phyloP scores from a whole-genome alignment of 1,140 invertebrate species.

The Teleogryllus occipitalis region DNA sequence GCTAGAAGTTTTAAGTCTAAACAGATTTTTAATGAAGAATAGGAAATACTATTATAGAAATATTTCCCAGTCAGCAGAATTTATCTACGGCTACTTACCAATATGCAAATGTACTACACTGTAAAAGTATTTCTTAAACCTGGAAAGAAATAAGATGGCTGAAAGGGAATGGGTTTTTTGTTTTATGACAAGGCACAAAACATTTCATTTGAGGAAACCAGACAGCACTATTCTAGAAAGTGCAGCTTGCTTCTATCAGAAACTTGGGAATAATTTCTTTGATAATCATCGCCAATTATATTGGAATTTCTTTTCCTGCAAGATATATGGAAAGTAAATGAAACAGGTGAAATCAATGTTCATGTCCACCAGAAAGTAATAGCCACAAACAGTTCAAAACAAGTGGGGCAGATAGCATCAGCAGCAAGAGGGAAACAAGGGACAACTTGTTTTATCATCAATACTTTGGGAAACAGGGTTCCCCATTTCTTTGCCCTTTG shows the following conservation, averaged over 20 bases:
- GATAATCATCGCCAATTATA: not conserved
- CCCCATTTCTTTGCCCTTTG: not conserved
- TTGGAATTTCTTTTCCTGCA: constrained; percentile 9
- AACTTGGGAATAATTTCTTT: not conserved
- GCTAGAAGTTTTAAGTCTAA: no score
- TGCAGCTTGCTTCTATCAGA: constrained; percentile 18
- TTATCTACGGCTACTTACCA: not conserved
- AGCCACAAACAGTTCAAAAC: constrained; percentile 32
- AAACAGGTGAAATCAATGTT: constrained; percentile 39
- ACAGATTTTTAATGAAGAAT: no score
- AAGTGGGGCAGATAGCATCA: constrained; percentile 34
- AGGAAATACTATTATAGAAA: no score
- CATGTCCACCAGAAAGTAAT: constrained; percentile 36
- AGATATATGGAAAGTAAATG: constrained; percentile 31
- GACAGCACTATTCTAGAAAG: constrained; percentile 11
- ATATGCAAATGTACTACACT: not conserved
- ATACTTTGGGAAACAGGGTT: not conserved
- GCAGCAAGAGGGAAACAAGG: constrained; percentile 36
- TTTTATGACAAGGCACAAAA: constrained; percentile 33
- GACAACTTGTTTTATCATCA: constrained; percentile 28
- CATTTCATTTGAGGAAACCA: constrained; percentile 16
- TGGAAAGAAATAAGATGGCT: constrained; percentile 30
- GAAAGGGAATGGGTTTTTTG: constrained; percentile 34
- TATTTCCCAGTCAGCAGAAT: no score
- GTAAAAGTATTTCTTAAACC: constrained; percentile 8